These are phyloP conservation scores for Henricia sp. DNA, from an alignment of 53 echinoderm and acorn worm species.

Conservation along the genomic window DNA sequence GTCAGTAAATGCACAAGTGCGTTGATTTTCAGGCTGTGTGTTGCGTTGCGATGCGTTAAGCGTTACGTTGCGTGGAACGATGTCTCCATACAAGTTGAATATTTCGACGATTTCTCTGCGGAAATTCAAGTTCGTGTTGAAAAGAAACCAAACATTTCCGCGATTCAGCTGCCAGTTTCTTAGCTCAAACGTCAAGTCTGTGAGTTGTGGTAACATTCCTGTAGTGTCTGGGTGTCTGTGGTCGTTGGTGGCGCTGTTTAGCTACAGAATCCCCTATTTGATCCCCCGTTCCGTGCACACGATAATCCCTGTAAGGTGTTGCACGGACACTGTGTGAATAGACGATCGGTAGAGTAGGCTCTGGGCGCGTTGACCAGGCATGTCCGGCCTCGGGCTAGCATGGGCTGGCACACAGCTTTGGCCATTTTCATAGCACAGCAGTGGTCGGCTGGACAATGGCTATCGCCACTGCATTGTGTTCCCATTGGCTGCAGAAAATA, in stretches of 20 bases:
- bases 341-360: slow-evolving; percentile 1
- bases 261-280: slow-evolving; percentile 39
- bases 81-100: too few relatives aligned
- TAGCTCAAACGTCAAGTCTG: slow-evolving; percentile 22
- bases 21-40: background rate
- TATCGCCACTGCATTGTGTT: slow-evolving; percentile 25
- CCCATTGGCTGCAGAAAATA: slow-evolving; percentile 58
- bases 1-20: background rate
- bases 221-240: background rate
- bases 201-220: background rate
- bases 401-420: slow-evolving; percentile 38
- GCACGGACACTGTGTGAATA: slow-evolving; percentile 58
- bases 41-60: too few relatives aligned
- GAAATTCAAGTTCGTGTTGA: too few relatives aligned
- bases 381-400: slow-evolving; percentile 12
- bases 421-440: slow-evolving; percentile 68
- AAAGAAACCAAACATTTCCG: too few relatives aligned
- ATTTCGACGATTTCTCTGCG: too few relatives aligned
- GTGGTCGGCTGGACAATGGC: slow-evolving; percentile 35
- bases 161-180: background rate
- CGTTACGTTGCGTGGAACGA: too few relatives aligned
- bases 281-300: slow-evolving; percentile 19
- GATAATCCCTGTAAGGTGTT: slow-evolving; percentile 33
- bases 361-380: slow-evolving; percentile 28
- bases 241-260: background rate